These are phyloP conservation scores for Bubo bubo DNA, from an alignment of 2,113 vertebrate genomes.

Conservation along the genomic window DNA sequence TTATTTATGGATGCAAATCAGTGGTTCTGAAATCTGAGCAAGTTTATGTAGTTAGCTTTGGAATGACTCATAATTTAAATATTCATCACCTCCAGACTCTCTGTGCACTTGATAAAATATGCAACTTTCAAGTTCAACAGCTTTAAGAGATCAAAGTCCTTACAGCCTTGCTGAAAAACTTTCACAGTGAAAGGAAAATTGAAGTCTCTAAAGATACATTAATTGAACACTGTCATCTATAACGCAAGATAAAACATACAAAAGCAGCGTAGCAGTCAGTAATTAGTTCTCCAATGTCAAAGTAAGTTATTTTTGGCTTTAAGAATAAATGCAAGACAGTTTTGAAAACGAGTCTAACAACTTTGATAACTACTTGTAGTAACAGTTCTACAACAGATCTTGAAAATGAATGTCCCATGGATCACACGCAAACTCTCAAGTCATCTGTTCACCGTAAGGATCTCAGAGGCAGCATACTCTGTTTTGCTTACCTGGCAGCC, in stretches of 20 bases:
- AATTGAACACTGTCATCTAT: not conserved
- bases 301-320: not conserved
- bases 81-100: not conserved
- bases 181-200: not conserved
- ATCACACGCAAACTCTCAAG: not conserved
- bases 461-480: accelerated
- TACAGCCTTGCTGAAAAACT: not conserved
- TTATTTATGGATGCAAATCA: not conserved
- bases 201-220: not conserved
- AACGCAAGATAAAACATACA: not conserved
- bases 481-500: not conserved
- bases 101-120: not conserved
- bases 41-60: not conserved
- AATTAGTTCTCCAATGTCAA: not conserved
- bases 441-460: not conserved
- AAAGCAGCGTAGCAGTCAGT: not conserved
- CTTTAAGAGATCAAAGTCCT: not conserved
- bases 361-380: not conserved
- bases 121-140: not conserved
- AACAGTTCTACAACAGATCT: not conserved
- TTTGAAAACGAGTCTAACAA: not conserved
- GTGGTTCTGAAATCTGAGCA: not conserved
- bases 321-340: not conserved
- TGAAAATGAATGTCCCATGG: not conserved
- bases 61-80: not conserved